Evolutionary conservation across 2,797 vertebrate genomes (phyloP), one percentile per base, ranked within the genome.

Genomic region (Peromyscus attwateri): DNA sequence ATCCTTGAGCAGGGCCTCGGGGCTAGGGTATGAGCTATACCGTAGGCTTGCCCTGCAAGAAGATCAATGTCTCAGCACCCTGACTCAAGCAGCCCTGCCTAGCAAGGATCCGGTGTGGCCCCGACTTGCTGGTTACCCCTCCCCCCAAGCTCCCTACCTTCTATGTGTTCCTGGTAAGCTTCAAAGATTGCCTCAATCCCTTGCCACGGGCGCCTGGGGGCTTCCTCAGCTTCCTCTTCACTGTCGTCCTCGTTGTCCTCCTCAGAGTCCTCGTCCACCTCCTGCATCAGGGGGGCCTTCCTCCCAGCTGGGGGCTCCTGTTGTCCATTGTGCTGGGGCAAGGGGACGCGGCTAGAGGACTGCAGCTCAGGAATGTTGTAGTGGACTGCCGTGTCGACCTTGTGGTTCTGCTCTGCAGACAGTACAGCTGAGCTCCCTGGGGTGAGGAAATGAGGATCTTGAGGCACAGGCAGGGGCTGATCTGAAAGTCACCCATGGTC

Each of bases 341-440:
- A 89, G 1, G 96, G 93, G n/a, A 97, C 95, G 87, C 98, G 98
- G n/a, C 98, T 98, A 40, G 99, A 97, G 11, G 99, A 98, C 98
- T 99, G 99, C 91, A 99, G 99, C 99, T 99, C 99, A 0, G 99
- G 99, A 99, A 99, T 99, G 99, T 99, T 99, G 99, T 99, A 99
- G 98, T 99, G 99, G 98, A 99, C 99, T 2, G 99, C 99, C 0
- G 99, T 97, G 88, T 99, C 99, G 2, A 99, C 98, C 49, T 99
- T 99, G 98, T 99, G 99, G 96, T 99, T 99, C 87, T 99, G 99
- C 96, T 99, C 99, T 0, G 99, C 99, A 27, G 98, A 98, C 91
- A 99, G 98, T 23, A 96, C 75, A 0, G 98, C 91, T 1, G 98
- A 94, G 19, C 98, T 99, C 91, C 98, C 99, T 99, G 94, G 0